Evolutionary conservation across 2,113 vertebrate species (phyloP).

Genomic region (Brienomyrus longianalis): DNA sequence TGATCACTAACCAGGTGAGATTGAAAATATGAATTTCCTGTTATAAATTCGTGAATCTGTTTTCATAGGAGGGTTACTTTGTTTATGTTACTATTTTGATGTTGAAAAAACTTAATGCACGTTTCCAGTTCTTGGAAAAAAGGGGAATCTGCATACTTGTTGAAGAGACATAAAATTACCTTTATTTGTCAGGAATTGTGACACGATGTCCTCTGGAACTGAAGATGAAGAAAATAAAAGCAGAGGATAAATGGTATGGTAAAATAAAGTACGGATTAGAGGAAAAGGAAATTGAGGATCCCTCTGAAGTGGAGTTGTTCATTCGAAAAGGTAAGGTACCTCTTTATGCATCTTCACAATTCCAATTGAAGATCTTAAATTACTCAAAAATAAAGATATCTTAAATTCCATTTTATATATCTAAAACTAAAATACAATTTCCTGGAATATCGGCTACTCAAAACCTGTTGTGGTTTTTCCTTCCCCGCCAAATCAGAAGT

Average conservation of each 20-base stretch:
- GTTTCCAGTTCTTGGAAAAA: not conserved
- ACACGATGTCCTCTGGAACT: constrained; percentile 63
- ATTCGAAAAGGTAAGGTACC: constrained; percentile 51
- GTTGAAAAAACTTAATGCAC: not conserved
- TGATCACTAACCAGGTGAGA: not conserved
- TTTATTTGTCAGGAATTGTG: constrained; percentile 51
- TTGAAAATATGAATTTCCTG: not conserved
- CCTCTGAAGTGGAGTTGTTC: constrained; percentile 46
- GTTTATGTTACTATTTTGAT: not conserved
- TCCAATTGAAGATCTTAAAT: not conserved
- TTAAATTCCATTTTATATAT: not conserved
- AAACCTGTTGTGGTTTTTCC: too few relatives aligned
- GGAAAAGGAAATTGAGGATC: constrained; percentile 45
- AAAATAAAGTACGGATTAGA: constrained; percentile 48
- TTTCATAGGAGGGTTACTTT: not conserved
- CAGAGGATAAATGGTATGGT: constrained; percentile 49
- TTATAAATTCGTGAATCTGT: not conserved
- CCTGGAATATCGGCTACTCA: not conserved
- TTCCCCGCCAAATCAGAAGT: too few relatives aligned
- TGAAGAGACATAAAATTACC: not conserved
- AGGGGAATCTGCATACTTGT: not conserved
- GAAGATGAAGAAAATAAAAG: constrained; percentile 57
- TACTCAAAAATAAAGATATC: not conserved
- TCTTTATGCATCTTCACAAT: not conserved
- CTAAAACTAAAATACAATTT: not conserved